phyloP scores from a whole-genome alignment of 2,888 invertebrate species.

The Caenorhabditis angaria region DNA sequence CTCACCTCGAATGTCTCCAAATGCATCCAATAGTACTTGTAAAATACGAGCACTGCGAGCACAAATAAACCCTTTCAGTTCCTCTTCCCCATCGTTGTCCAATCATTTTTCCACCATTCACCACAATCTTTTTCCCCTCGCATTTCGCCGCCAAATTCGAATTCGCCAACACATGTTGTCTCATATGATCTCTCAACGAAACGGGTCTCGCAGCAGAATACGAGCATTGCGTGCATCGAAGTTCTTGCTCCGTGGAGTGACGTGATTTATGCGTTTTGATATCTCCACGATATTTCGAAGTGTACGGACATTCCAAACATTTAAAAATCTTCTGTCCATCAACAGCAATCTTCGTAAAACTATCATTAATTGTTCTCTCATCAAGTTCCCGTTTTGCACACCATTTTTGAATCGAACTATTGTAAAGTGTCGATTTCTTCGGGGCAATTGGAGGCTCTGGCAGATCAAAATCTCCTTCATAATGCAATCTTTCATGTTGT shows the following conservation, averaged over 20 bases:
- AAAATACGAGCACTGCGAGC: conserved; percentile 40
- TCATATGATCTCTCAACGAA: conserved; percentile 39
- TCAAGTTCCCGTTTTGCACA: conserved; percentile 11
- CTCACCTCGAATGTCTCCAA: conserved; percentile 39
- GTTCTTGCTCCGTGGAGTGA: conserved; percentile 30
- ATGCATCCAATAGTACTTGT: conserved; percentile 26
- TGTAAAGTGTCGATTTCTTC: neutral
- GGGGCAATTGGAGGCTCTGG: neutral
- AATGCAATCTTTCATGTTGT: conserved; percentile 41
- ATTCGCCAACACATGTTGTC: conserved; percentile 32
- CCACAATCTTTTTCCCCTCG: neutral
- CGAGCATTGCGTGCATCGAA: conserved; percentile 47
- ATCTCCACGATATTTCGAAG: conserved; percentile 50
- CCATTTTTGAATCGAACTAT: neutral
- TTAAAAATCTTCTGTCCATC: conserved; percentile 26
- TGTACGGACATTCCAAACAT: conserved; percentile 51
- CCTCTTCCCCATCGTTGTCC: conserved; percentile 34
- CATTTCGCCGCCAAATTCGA: neutral
- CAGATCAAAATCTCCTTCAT: neutral
- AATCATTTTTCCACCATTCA: conserved; percentile 14
- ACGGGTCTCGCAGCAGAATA: conserved; percentile 48
- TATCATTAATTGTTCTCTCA: neutral
- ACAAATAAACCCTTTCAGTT: conserved; percentile 31
- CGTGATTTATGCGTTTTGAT: conserved; percentile 45
- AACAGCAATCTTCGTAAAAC: neutral